These are phyloP conservation scores for Hapalemur alaotrensis DNA, from an alignment of 2,797 vertebrate genomes.

Conservation along the genomic window DNA sequence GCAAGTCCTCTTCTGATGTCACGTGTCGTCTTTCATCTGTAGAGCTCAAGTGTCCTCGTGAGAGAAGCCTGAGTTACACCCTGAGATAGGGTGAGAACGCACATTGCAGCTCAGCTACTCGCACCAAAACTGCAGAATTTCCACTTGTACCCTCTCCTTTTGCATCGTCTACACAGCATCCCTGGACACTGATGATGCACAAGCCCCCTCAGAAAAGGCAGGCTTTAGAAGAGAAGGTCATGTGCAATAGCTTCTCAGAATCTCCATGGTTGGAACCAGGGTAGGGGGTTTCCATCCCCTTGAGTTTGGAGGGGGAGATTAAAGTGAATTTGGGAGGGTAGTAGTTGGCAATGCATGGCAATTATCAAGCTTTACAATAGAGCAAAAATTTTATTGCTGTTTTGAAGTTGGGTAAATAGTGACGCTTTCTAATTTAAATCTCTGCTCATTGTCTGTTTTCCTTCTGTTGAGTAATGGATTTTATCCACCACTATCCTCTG, in stretches of 20 bases:
- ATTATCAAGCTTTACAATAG: background rate
- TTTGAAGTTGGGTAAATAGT: background rate
- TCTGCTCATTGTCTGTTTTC: background rate
- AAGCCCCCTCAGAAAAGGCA: fast-evolving
- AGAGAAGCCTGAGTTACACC: background rate
- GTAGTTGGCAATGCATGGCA: background rate
- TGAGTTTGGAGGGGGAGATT: background rate
- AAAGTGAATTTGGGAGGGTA: background rate
- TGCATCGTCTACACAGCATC: background rate
- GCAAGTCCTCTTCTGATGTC: background rate
- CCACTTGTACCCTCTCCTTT: background rate
- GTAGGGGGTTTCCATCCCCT: background rate
- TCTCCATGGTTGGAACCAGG: fast-evolving
- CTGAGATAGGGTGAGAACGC: background rate
- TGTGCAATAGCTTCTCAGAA: background rate
- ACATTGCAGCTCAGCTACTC: background rate
- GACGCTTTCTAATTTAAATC: background rate
- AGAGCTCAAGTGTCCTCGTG: background rate
- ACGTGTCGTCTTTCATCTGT: fast-evolving
- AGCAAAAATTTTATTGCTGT: background rate
- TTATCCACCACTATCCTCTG: background rate
- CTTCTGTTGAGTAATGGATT: background rate
- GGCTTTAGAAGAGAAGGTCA: background rate
- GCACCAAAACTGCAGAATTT: background rate
- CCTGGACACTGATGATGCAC: no score